Percentiles rank a stretch among this genome's conserved stretches.
Conservation (phyloP, 2,888 invertebrate genomes). For the Rhodophaea formosa region DNA sequence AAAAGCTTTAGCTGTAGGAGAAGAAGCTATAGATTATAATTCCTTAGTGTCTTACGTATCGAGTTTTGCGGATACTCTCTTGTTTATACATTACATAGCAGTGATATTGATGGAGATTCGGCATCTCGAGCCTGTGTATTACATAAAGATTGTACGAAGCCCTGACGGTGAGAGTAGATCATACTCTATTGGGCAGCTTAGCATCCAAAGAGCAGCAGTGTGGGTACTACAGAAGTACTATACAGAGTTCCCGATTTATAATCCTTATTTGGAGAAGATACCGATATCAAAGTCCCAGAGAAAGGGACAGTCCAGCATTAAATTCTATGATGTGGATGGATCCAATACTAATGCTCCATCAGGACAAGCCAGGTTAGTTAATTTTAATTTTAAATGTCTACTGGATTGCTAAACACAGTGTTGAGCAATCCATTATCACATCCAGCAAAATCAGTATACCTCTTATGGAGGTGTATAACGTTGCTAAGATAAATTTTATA, state of each 20-base stretch:
- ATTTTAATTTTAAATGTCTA: neutral
- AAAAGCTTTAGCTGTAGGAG: conserved; percentile 88
- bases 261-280: conserved; percentile 96
- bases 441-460: too few relatives aligned
- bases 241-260: conserved; percentile 97
- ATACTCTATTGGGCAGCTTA: conserved; percentile 93
- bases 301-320: conserved; percentile 91
- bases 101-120: conserved; percentile 96
- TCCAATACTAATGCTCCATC: conserved; percentile 85
- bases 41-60: conserved; percentile 95
- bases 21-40: conserved; percentile 91
- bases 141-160: conserved; percentile 94
- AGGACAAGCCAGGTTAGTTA: conserved; percentile 83
- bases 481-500: too few relatives aligned
- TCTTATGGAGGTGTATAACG: too few relatives aligned
- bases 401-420: too few relatives aligned
- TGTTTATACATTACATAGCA: conserved; percentile 97
- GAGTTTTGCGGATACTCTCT: conserved; percentile 94
- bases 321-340: conserved; percentile 98
- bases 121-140: conserved; percentile 94
- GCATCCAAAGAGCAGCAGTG: conserved; percentile 97
- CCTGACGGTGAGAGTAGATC: conserved; percentile 96
- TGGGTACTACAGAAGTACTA: conserved; percentile 97
- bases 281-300: conserved; percentile 92
- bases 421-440: too few relatives aligned